Conservation (phyloP, 2,113 vertebrate genomes). For the Corydoras maculifer region DNA sequence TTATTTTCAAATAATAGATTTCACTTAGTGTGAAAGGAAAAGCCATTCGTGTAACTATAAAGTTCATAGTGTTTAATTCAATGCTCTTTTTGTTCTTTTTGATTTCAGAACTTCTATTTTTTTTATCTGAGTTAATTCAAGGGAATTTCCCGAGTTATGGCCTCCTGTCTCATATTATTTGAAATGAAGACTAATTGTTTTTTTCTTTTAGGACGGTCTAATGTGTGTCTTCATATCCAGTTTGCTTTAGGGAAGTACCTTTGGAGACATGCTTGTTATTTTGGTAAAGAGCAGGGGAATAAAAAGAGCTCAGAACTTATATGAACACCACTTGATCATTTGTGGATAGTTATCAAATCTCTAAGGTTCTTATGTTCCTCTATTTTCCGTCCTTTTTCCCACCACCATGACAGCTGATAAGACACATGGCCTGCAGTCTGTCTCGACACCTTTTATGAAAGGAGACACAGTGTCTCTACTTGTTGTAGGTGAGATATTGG, state of each 20-base stretch:
- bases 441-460: slow-evolving; percentile 50
- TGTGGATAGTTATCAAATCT: slow-evolving; percentile 20
- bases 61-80: too few relatives aligned
- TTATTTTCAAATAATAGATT: too few relatives aligned
- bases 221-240: too few relatives aligned
- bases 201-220: neutral
- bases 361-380: slow-evolving; percentile 32
- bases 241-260: neutral
- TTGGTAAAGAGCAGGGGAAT: neutral
- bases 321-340: slow-evolving; percentile 15
- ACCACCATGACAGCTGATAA: slow-evolving; percentile 30
- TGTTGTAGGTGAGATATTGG: slow-evolving; percentile 23
- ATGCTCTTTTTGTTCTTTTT: too few relatives aligned
- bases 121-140: too few relatives aligned
- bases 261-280: slow-evolving; percentile 22
- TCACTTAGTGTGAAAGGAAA: too few relatives aligned
- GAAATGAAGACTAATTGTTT: neutral
- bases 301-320: neutral
- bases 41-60: too few relatives aligned
- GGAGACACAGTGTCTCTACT: slow-evolving; percentile 40
- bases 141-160: too few relatives aligned
- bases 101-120: too few relatives aligned
- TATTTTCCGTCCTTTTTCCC: slow-evolving; percentile 1
- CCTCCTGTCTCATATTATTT: too few relatives aligned
- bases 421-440: slow-evolving; percentile 38